Percentiles rank a stretch among this genome's conserved stretches.
Evolutionary conservation across 2,113 vertebrate species (phyloP).

Genomic region (Manacus vitellinus): DNA sequence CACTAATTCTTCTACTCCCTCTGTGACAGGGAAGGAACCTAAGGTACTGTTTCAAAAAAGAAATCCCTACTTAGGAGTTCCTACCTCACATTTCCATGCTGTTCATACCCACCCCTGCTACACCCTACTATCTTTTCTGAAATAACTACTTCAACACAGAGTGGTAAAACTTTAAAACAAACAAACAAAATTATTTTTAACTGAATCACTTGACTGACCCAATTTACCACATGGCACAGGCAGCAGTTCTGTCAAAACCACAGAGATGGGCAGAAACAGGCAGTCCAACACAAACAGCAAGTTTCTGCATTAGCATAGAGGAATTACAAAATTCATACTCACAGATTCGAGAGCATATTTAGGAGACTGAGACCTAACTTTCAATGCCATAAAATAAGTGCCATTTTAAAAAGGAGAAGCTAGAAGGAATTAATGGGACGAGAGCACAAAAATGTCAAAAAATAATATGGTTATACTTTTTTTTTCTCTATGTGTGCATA

Average conservation of each 20-base stretch:
- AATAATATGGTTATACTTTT: rapidly evolving
- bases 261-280: not conserved
- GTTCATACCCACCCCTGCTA: not conserved
- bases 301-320: not conserved
- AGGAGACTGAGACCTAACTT: not conserved
- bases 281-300: not conserved
- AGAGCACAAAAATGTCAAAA: not conserved
- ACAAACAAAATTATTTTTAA: not conserved
- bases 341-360: not conserved
- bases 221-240: not conserved
- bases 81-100: not conserved
- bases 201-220: not conserved
- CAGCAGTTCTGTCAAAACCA: not conserved
- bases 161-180: not conserved
- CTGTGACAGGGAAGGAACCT: not conserved
- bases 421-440: not conserved
- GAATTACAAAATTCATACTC: not conserved
- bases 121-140: not conserved
- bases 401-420: not conserved
- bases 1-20: not conserved
- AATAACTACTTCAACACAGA: not conserved
- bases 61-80: not conserved
- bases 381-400: not conserved
- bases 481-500: rapidly evolving
- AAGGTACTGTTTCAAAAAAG: not conserved